Base-by-base conservation (phyloP, 2,888 invertebrate genomes). In the Patella caerulea region DNA sequence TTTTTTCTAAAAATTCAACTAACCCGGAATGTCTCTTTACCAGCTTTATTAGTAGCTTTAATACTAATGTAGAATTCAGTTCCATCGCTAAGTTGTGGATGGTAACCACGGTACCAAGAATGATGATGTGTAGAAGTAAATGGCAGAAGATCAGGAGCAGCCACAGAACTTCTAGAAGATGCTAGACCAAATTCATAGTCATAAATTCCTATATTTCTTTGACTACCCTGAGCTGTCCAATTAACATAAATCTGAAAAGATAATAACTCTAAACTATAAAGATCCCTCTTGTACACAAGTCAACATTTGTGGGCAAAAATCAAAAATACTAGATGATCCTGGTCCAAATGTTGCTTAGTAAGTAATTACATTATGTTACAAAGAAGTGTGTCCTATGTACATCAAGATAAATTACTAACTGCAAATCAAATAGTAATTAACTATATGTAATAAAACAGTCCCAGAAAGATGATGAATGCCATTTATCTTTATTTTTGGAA, bases 151-250 rank as follows among this genome's bases (percentile, higher is more conserved):
- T 88, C 85, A 14, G 84, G 79, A 17, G 78, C 82, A 5, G 65
- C 73, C 14, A 79, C 75, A 29, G 70, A 72, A n/a, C 72, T 65
- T 34, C 78, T 24, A 19, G 75, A 55, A 34, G 83, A 83, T 14
- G 85, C 80, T 15, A 88, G 74, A 19, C 84, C 86, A 52, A 86
- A 80, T 74, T 85, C 79, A 74, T 83, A 86, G 72, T 84, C 83
- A 76, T 82, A 78, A 29, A 88, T 83, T 56, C 82, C 83, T 70
- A 83, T 82, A 19, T 24, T 65, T 4, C 4, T 7, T 24, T 81
- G 73, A 2, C 74, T 71, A 53, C 82, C 81, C 29, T 78, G 74
- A 9, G 81, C 83, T 14, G 82, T 80, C 87, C 87, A 88, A 19
- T 83, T 83, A 45, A 86, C 19, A 56, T 80, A 78, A 12, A 86